These are phyloP conservation scores for Hydrochoerus hydrochaeris DNA, from an alignment of 2,113 vertebrate genomes.

Conservation along the genomic window DNA sequence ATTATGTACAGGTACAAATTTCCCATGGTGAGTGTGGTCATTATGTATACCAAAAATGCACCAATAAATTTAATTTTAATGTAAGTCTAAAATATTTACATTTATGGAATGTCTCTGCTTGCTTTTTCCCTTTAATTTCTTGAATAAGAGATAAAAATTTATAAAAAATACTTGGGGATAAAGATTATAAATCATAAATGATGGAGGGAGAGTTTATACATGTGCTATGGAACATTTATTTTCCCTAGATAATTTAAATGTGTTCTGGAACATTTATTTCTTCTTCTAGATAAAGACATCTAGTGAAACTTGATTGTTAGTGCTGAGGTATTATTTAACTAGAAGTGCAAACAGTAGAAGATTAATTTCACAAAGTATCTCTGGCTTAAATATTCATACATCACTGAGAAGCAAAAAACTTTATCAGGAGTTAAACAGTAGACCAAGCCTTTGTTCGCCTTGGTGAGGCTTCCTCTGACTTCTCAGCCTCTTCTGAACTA, in stretches of 20 bases:
- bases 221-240: neutral
- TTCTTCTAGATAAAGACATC: slow-evolving; percentile 10
- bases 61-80: neutral
- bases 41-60: neutral
- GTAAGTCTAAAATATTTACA: neutral
- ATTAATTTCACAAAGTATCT: neutral
- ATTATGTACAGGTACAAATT: neutral
- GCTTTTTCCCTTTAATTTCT: slow-evolving; percentile 12
- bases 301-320: slow-evolving; percentile 6
- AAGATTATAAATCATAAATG: slow-evolving; percentile 46
- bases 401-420: neutral
- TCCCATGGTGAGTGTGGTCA: neutral
- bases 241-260: neutral
- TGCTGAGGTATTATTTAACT: neutral
- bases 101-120: neutral
- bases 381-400: neutral
- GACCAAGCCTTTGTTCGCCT: neutral
- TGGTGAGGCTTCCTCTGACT: neutral
- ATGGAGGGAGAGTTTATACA: neutral
- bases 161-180: neutral
- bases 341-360: neutral
- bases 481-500: neutral
- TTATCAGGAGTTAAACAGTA: neutral
- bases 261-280: neutral
- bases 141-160: neutral